Evolutionary conservation across 2,888 invertebrate species (phyloP), one percentile per base, ranked within the genome.

Genomic region (Boloria euphrosyne): DNA sequence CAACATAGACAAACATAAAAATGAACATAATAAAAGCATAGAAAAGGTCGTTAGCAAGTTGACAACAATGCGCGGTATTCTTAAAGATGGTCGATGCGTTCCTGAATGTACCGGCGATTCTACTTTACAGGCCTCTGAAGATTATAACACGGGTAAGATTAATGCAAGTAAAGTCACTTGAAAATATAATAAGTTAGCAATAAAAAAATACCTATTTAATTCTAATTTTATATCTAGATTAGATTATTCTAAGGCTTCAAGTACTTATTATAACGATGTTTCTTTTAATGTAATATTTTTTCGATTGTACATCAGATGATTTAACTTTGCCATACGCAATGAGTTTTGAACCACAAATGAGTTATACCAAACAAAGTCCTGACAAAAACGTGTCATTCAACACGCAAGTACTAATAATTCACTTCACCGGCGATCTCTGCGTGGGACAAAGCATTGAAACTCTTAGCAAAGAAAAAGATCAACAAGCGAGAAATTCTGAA

Each of bases 381-480:
- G 90, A 92, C 74, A 92, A 90, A 71, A 91, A 90, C 71, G 92
- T 92, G 49, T 89, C 90, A 2, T 92, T 92, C 74, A 91, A 92
- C 78, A 89, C 89, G 0, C 93, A 94, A 84, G 94, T 94, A 5
- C 89, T 93, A 68, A 94, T 94, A 44, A 93, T 94, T 47, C 94
- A 94, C 78, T 94, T 94, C 76, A 93, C 93, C n/a, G 94, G 93
- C 0, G 93, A 94, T 74, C 81, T 89, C 18, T 91, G 89, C 78
- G 84, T 93, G 13, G 89, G 90, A 0, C 92, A 93, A 68, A 92
- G 93, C 70, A 93, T 93, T 27, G 94, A 94, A 77, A 93, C 94
- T 0, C 83, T 94, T 13, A 94, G 94, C 82, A 94, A 94, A 77
- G 94, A 94, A 76, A 88, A 93, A 51, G 94, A 94, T 72, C 94